These are phyloP conservation scores for Aphelinus certus DNA, from an alignment of 1,140 invertebrate species.

Conservation along the genomic window DNA sequence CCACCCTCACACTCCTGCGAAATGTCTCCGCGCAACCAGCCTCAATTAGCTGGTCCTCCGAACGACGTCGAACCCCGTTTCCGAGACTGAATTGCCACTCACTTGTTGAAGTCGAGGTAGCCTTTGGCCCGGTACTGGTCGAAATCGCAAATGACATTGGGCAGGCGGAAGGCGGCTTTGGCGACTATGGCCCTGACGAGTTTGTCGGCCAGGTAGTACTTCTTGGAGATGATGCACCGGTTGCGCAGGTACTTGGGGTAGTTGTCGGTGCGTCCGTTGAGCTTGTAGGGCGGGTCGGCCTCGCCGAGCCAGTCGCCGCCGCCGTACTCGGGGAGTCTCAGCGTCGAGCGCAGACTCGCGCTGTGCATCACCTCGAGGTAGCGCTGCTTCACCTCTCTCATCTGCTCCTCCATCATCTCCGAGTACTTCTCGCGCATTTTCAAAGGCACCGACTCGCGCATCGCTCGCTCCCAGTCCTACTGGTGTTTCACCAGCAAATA, in stretches of 20 bases:
- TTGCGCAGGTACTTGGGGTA: slow-evolving; percentile 69
- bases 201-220: slow-evolving; percentile 70
- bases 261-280: slow-evolving; percentile 69
- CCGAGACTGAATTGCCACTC: slow-evolving; percentile 2
- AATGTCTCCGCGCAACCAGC: too few species aligned
- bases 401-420: not conserved
- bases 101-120: slow-evolving; percentile 51
- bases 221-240: slow-evolving; percentile 66
- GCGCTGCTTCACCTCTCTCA: slow-evolving; percentile 36
- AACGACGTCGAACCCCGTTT: too few species aligned
- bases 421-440: slow-evolving; percentile 17
- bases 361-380: slow-evolving; percentile 65
- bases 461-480: slow-evolving; percentile 34
- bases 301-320: slow-evolving; percentile 41
- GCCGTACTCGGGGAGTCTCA: slow-evolving; percentile 59
- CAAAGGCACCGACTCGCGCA: slow-evolving; percentile 4
- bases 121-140: slow-evolving; percentile 59
- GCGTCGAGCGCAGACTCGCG: slow-evolving; percentile 63
- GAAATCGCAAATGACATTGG: slow-evolving; percentile 68
- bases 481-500: not conserved
- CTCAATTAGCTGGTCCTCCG: too few species aligned
- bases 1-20: too few species aligned
- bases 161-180: slow-evolving; percentile 67
- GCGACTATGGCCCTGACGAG: slow-evolving; percentile 70
- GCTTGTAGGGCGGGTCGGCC: slow-evolving; percentile 63